Conservation (phyloP, 2,113 vertebrate genomes). For the Leucosticte australis region DNA sequence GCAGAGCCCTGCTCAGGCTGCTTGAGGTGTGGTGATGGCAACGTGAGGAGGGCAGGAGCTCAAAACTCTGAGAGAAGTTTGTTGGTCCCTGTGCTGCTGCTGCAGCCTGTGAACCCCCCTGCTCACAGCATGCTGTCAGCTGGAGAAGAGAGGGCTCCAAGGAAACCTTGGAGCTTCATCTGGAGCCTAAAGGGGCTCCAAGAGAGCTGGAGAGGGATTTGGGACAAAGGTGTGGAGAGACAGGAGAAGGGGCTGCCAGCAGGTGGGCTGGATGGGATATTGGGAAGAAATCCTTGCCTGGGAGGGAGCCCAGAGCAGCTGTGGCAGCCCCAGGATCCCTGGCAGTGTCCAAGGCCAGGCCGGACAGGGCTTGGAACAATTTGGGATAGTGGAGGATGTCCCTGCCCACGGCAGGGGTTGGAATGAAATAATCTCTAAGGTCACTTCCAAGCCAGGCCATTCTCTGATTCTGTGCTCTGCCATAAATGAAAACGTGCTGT, state of each 20-base stretch:
- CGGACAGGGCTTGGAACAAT: fast-evolving
- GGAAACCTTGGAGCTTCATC: background rate
- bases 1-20: background rate
- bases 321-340: background rate
- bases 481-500: background rate
- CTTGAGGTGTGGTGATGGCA: no score
- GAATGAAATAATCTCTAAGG: background rate
- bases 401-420: background rate
- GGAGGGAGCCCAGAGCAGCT: background rate
- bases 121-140: background rate
- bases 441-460: background rate
- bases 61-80: background rate
- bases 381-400: fast-evolving
- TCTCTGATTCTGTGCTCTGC: background rate
- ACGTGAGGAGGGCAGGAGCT: background rate
- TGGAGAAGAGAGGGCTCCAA: background rate
- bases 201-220: background rate
- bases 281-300: background rate
- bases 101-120: fast-evolving
- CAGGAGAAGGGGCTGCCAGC: no score
- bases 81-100: background rate
- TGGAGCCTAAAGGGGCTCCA: background rate
- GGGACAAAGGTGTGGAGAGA: no score
- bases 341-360: fast-evolving
- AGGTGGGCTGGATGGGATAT: background rate